A percentile compares a stretch with the other conserved stretches of the same genome.
Evolutionary conservation across 2,888 invertebrate genomes (phyloP).

Genomic region (Octodonta nipae): DNA sequence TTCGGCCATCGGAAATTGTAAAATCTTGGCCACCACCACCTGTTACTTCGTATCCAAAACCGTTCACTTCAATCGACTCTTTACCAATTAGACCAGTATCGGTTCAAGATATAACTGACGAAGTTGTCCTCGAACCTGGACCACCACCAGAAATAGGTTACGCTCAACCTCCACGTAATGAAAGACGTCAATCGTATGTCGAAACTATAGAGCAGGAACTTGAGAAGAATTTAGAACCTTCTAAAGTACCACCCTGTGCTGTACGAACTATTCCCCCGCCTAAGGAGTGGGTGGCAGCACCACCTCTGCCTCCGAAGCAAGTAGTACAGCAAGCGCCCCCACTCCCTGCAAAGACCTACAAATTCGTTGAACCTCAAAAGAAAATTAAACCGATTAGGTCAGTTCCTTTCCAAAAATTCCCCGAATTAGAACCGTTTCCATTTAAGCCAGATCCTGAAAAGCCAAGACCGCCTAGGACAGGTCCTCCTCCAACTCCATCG

Average conservation of each 20-base stretch:
- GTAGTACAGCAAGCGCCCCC: conserved; percentile 35
- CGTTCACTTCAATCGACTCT: conserved; percentile 20
- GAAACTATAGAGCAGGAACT: conserved; percentile 44
- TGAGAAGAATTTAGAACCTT: conserved; percentile 41
- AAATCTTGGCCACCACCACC: conserved; percentile 38
- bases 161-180: conserved; percentile 41
- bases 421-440: conserved; percentile 39
- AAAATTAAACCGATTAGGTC: conserved; percentile 20
- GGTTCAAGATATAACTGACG: conserved; percentile 36
- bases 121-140: conserved; percentile 48
- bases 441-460: conserved; percentile 37
- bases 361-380: conserved; percentile 22
- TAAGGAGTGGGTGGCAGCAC: conserved; percentile 28
- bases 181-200: conserved; percentile 41
- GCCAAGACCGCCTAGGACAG: conserved; percentile 28
- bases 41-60: conserved; percentile 18
- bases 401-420: conserved; percentile 35
- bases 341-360: conserved; percentile 28
- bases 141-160: conserved; percentile 55
- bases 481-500: conserved; percentile 44
- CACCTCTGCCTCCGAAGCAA: conserved; percentile 35
- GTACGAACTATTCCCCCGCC: conserved; percentile 43
- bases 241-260: conserved; percentile 41
- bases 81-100: conserved; percentile 31
- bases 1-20: conserved; percentile 37